Conservation (phyloP, 1,140 invertebrate species). For the Temnothorax curvispinosus region DNA sequence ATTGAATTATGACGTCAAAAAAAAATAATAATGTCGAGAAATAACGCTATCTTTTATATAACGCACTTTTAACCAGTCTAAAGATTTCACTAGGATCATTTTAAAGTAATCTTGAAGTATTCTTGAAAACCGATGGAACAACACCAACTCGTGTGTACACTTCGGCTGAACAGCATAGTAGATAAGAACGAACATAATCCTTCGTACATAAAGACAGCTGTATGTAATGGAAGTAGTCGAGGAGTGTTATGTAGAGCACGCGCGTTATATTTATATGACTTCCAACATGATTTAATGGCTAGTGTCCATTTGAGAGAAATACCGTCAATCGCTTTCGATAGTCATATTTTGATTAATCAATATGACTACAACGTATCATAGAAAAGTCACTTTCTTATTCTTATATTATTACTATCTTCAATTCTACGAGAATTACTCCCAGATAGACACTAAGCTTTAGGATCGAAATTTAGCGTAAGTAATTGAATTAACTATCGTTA, state of each 20-base stretch:
- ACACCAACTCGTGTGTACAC: constrained; percentile 24
- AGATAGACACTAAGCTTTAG: constrained; percentile 43
- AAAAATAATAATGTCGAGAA: background rate
- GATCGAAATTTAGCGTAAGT: constrained; percentile 35
- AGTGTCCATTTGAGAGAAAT: constrained; percentile 31
- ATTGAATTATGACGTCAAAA: constrained; percentile 51
- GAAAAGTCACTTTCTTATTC: background rate
- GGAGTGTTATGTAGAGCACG: constrained; percentile 27
- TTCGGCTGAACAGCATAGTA: constrained; percentile 28
- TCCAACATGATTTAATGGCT: constrained; percentile 36
- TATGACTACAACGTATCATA: background rate
- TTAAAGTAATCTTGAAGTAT: constrained; percentile 38
- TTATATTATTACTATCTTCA: constrained; percentile 17
- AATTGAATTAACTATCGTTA: constrained; percentile 41
- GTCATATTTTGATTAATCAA: background rate
- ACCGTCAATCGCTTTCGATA: background rate
- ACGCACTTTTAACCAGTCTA: constrained; percentile 59
- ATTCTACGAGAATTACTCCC: constrained; percentile 2
- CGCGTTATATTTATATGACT: constrained; percentile 29
- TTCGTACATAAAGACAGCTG: constrained; percentile 27
- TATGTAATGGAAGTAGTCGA: constrained; percentile 18
- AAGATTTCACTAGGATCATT: constrained; percentile 68
- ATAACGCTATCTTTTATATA: constrained; percentile 70
- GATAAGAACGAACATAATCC: constrained; percentile 31
- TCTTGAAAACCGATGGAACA: constrained; percentile 20